phyloP scores from a whole-genome alignment of 2,888 invertebrate genomes.

The Rhyacophila evoluta region DNA sequence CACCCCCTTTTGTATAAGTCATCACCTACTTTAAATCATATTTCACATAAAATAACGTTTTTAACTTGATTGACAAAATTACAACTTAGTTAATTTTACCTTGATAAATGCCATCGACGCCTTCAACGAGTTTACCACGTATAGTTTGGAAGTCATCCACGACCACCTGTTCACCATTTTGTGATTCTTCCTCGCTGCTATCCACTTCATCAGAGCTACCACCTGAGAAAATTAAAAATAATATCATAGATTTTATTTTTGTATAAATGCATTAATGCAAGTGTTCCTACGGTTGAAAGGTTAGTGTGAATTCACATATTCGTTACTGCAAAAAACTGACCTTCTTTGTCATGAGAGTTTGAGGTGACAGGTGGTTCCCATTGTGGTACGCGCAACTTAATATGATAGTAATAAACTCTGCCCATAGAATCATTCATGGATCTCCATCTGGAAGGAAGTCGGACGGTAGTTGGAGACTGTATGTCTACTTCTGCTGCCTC shows the following conservation, averaged over 20 bases:
- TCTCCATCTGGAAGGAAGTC: slow-evolving; percentile 90
- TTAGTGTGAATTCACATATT: too few species aligned
- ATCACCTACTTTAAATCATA: too few species aligned
- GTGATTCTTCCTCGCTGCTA: slow-evolving; percentile 59
- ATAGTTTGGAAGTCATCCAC: slow-evolving; percentile 27
- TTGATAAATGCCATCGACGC: slow-evolving; percentile 68
- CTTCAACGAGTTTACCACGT: slow-evolving; percentile 63
- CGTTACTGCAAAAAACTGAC: too few species aligned
- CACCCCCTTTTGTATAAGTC: too few species aligned
- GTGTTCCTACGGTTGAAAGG: too few species aligned
- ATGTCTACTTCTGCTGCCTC: slow-evolving; percentile 55
- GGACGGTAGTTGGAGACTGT: slow-evolving; percentile 65
- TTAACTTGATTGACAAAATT: too few species aligned
- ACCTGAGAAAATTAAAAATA: background rate
- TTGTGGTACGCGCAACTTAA: slow-evolving; percentile 80
- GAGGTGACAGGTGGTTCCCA: slow-evolving; percentile 79
- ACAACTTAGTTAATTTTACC: slow-evolving; percentile 58
- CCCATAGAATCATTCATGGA: slow-evolving; percentile 85
- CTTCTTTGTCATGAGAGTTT: slow-evolving; percentile 57
- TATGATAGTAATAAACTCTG: slow-evolving; percentile 92
- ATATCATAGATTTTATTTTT: too few species aligned
- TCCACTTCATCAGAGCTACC: slow-evolving; percentile 62
- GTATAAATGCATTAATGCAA: too few species aligned
- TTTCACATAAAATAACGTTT: too few species aligned
- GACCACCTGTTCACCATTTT: slow-evolving; percentile 45